Percentiles rank a stretch among this genome's conserved stretches.
Conservation (phyloP, 2,888 invertebrate species). For the Limenitis camilla region DNA sequence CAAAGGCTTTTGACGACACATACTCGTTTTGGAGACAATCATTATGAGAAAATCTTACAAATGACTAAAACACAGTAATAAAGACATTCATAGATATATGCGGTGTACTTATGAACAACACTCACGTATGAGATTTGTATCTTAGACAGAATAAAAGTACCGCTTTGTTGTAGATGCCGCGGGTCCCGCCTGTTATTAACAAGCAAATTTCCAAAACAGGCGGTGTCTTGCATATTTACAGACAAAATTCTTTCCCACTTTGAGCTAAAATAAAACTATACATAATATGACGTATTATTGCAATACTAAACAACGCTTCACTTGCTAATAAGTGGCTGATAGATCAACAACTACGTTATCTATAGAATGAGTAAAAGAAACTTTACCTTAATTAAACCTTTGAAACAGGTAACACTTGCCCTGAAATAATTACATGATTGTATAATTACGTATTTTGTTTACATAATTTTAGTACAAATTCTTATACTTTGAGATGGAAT, state of each 20-base stretch:
- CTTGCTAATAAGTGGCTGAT: too few relatives aligned
- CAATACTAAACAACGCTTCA: background rate
- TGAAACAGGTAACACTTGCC: background rate
- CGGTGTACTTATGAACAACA: conserved; percentile 67
- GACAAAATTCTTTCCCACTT: conserved; percentile 2
- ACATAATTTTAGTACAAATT: background rate
- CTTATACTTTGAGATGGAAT: too few relatives aligned
- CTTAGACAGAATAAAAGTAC: conserved; percentile 71
- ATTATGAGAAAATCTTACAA: conserved; percentile 75
- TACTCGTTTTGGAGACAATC: conserved; percentile 72
- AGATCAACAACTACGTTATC: too few relatives aligned
- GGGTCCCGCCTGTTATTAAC: conserved; percentile 54
- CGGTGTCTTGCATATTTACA: conserved; percentile 18
- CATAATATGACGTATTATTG: background rate
- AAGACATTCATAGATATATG: conserved; percentile 73
- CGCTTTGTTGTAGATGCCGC: conserved; percentile 66
- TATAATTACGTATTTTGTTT: too few relatives aligned
- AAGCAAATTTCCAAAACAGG: conserved; percentile 39
- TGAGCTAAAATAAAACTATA: background rate
- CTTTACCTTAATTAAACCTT: background rate
- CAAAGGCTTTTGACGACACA: conserved; percentile 66
- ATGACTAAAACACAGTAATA: conserved; percentile 72
- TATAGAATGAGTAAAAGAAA: too few relatives aligned
- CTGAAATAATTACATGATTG: background rate
- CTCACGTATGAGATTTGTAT: conserved; percentile 71